Evolutionary conservation across 2,113 vertebrate genomes (phyloP), one percentile per base, ranked within the genome.

Genomic region (Oncorhynchus clarkii): DNA sequence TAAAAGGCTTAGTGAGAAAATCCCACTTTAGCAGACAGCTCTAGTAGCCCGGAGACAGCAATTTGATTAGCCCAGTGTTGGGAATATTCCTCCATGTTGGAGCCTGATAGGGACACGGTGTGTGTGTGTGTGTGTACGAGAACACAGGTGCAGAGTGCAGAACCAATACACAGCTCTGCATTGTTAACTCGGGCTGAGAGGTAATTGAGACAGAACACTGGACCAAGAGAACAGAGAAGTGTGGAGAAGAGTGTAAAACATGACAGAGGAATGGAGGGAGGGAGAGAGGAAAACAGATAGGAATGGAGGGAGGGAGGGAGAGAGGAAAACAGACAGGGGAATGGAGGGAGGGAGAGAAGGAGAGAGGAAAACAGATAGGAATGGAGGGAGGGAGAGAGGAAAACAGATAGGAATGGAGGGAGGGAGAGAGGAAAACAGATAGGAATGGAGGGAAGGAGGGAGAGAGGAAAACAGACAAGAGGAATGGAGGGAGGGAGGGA

Each of bases 1-100:
- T 76, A 74, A 79, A 76, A 77, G 71, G 81, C 71, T 82, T 7
- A 71, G 22, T 20, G 48, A 11, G 24, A 57, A 74, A 74, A 69
- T 72, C 64, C 65, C 31, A 70, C 66, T 71, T 73, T 67, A 73
- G 64, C 68, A 9, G 70, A 49, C 57, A 4, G 59, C 48, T 67
- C 68, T 65, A 72, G 69, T 70, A 59, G 48, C 51, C 70, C 72
- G 45, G 73, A 34, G 48, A 39, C 60, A 69, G 70, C 49, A 22
- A 51, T 14, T 27, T 75, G 78, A 80, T 67, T 75, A 74, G 31
- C 24, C 51, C 8, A n/a, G 49, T 20, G 65, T 73, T 20, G 70
- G 48, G 29, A 39, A 24, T 13, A 3, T 26, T 65, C 18, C 24
- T 67, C 27, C 9, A 22, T 71, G 71, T 79, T 54, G 51, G 31